Evolutionary conservation across 2,113 vertebrate genomes (phyloP).

Genomic region (Gulo gulo): DNA sequence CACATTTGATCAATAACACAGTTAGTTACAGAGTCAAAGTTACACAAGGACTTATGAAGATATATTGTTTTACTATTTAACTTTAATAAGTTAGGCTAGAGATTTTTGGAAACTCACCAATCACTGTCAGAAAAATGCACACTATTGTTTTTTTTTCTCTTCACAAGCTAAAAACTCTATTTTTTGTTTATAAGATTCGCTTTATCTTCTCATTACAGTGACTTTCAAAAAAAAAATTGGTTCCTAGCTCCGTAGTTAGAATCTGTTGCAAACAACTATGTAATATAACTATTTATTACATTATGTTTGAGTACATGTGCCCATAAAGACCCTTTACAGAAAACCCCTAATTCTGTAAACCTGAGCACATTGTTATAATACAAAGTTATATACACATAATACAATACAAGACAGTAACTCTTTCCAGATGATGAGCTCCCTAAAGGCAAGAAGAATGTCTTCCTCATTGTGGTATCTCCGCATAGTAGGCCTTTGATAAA

Average conservation of each 20-base stretch:
- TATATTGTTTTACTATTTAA: constrained; percentile 62
- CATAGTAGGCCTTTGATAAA: neutral
- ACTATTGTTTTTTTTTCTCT: neutral
- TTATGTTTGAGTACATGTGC: neutral
- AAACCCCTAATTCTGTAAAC: neutral
- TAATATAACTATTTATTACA: neutral
- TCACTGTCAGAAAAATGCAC: constrained; percentile 66
- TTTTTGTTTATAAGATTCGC: constrained; percentile 48
- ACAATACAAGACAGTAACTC: neutral
- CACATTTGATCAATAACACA: constrained; percentile 66
- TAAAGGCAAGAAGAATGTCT: neutral
- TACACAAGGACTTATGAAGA: constrained; percentile 64
- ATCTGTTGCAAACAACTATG: constrained; percentile 1
- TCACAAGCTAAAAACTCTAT: constrained; percentile 16
- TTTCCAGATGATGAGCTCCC: neutral
- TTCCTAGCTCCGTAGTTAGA: constrained; percentile 16
- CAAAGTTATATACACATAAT: neutral
- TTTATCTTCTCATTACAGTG: constrained; percentile 41
- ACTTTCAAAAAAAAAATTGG: neutral
- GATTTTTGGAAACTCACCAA: constrained; percentile 64
- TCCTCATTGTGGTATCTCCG: neutral
- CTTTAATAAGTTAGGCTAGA: constrained; percentile 58
- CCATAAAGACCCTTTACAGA: neutral
- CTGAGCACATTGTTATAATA: neutral
- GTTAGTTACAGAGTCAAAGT: constrained; percentile 58